Percentiles rank a stretch among this genome's conserved stretches.
Evolutionary conservation across 2,797 vertebrate genomes (phyloP).

Genomic region (Scomberomorus guttatus): DNA sequence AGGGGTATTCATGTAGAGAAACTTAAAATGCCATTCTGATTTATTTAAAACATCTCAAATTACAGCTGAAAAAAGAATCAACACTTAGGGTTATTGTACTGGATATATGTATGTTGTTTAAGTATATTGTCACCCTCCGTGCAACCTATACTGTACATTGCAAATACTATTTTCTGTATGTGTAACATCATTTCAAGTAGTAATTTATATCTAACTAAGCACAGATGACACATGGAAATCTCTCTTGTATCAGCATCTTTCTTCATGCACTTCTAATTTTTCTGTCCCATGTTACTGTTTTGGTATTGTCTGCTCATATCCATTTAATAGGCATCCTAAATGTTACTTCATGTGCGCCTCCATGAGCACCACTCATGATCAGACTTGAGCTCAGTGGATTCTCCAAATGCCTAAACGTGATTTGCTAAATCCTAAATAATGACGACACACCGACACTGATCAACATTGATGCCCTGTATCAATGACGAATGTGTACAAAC

Average conservation of each 20-base stretch:
- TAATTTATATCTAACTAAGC: not conserved
- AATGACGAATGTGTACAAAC: not conserved
- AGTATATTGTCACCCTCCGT: no score
- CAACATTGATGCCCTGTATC: not conserved
- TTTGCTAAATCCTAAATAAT: not conserved
- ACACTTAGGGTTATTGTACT: not conserved
- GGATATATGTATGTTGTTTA: not conserved
- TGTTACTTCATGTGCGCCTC: not conserved
- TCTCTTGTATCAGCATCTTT: not conserved
- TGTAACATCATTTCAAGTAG: not conserved
- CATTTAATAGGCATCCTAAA: not conserved
- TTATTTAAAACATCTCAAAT: no score
- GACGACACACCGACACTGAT: not conserved
- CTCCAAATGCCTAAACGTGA: not conserved
- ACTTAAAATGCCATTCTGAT: not conserved
- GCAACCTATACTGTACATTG: not conserved
- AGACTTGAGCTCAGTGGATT: not conserved
- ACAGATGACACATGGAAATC: not conserved
- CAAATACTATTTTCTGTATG: not conserved
- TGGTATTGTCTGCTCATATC: slow-evolving; percentile 2
- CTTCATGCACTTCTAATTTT: not conserved
- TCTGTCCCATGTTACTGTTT: not conserved
- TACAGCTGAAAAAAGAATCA: no score
- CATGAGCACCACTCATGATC: not conserved
- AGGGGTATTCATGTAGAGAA: not conserved